Base-by-base conservation (phyloP, 2,113 vertebrate genomes). In the Ochotona curzoniae region DNA sequence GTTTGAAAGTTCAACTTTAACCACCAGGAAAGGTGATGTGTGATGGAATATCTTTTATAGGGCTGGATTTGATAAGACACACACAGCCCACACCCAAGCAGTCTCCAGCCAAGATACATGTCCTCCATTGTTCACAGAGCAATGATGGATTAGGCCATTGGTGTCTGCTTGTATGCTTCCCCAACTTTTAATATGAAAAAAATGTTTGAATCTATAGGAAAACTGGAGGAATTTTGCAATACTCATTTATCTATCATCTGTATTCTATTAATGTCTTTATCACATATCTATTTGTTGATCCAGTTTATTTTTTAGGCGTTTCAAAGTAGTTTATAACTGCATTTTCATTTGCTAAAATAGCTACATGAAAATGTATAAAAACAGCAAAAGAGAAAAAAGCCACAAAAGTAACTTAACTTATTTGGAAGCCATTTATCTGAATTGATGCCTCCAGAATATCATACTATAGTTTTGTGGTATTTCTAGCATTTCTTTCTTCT, bases 311-410 rank as follows among this genome's bases (percentile, higher is more conserved):
- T 57, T 18, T 2, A n/a, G 89, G 7, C 35, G 66, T 86, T 85
- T 82, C 57, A 89, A 64, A 91, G 20, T 66, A 79, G 18, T 66
- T 89, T 83, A 54, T 89, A 51, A 13, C 1, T 89, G 66, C 74
- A 60, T 80, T 93, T 90, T 86, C 5, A 21, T 49, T 79, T 85
- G 28, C 83, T 87, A 21, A 78, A 91, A 32, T 3, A 38, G 5
- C 2, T 64, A 82, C 54, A 4, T 21, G 28, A 70, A 82, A 86
- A 73, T 18, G 79, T 0, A 2, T 32, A 67, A 81, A 84, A 28
- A 15, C 67, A 20, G 25, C 64, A 63, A 81, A 76, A 83, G 32
- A 26, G 49, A 63, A 78, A 70, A 5, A 89, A 69, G 78, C 10
- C 49, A 88, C 44, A 20, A 60, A 87, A 64, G 63, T 70, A 18